Conservation (phyloP, 30 jellyfish, hydroid and myxozoan genomes). For the Cassiopea andromeda region DNA sequence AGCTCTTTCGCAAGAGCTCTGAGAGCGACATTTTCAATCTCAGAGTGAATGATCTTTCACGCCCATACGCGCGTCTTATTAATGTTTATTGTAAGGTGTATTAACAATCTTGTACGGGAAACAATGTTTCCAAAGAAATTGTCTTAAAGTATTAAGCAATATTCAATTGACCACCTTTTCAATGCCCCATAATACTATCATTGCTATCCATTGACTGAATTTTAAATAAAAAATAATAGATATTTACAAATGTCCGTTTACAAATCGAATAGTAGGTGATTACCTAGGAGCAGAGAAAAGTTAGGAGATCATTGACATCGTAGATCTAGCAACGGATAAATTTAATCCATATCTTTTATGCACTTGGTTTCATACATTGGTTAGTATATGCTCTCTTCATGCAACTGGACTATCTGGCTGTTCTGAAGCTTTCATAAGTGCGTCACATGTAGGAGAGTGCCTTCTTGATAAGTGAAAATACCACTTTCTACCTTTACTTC, state of each 20-base stretch:
- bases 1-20: not conserved
- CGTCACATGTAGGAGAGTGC: not conserved
- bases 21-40: not conserved
- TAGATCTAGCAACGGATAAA: not conserved
- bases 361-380: not conserved
- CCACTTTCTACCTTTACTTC: not conserved
- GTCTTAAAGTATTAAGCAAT: slow-evolving; percentile 5
- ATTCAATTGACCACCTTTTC: slow-evolving; percentile 6
- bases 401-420: too few species aligned
- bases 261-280: slow-evolving; percentile 1
- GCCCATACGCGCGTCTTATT: not conserved
- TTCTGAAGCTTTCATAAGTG: not conserved
- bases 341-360: not conserved
- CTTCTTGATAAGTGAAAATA: not conserved
- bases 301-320: not conserved
- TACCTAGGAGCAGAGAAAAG: not conserved
- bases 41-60: not conserved
- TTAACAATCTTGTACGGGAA: not conserved
- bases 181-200: not conserved
- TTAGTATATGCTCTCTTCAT: not conserved
- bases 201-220: slow-evolving; percentile 1
- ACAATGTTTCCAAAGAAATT: slow-evolving; percentile 10
- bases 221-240: not conserved
- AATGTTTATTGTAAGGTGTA: slow-evolving; percentile 1
- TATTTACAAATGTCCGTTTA: not conserved